Base-by-base conservation (phyloP, 2,888 invertebrate species). In the Drymonia ruficornis region DNA sequence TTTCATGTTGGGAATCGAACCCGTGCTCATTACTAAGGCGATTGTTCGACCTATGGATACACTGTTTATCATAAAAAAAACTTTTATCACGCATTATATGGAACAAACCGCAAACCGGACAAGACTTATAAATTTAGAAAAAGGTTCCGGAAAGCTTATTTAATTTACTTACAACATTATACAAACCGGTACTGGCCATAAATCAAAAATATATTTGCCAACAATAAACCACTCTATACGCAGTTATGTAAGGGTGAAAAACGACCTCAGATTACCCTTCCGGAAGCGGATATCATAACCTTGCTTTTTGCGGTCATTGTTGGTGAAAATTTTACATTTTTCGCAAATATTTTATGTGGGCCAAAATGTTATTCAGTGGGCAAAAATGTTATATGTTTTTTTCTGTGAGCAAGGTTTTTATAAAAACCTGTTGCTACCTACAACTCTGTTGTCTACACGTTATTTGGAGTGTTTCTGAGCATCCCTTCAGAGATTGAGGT, bases 271-370 rank as follows among this genome's bases (percentile, higher is more conserved):
- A 63, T 76, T 74, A 76, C 78, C 80, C 77, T 74, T 53, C 58
- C 72, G 81, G 81, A 81, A 81, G 52, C 75, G 77, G 78, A 80
- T 78, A 76, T 81, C 78, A 80, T 80, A 80, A 78, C 79, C 74
- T 74, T 68, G 72, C 78, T 77, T 77, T 76, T 74, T 76, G 74
- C 65, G 72, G 65, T 74, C 45, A 75, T 65, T 72, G 75, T 65
- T 63, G 51, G 48, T 52, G 44, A 62, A 57, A 54, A 71, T 73
- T 78, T 70, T 64, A 67, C 65, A 77, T 72, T 75, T 78, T 76
- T 72, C 53, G 54, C 50, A 50, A 31, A 23, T 59, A 54, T 62
- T 44, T 63, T 58, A 49, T 40, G 44, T 42, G 46, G 49, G 62
- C 59, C 61, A 48, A 54, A 58, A 51, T 47, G 36, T 55, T 59